Evolutionary conservation across 2,888 invertebrate genomes (phyloP).

Genomic region (Drosophila acutilabella): DNA sequence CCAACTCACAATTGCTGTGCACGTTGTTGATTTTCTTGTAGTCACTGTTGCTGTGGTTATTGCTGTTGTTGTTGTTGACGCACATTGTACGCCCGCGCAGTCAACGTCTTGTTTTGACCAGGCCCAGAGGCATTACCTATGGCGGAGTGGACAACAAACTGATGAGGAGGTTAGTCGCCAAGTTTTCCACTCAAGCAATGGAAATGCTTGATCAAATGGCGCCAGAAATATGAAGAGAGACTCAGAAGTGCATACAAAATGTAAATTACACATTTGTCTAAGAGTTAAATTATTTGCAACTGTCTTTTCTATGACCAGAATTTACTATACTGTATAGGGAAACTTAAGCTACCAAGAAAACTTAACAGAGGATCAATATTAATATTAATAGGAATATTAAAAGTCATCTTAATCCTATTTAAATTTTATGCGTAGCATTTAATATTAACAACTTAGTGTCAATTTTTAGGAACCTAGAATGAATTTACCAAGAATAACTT

Average conservation of each 20-base stretch:
- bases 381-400: too few relatives aligned
- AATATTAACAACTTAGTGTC: too few relatives aligned
- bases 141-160: conserved; percentile 11
- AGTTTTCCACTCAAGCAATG: neutral
- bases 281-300: neutral
- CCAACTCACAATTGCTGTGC: conserved; percentile 50
- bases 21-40: conserved; percentile 27
- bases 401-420: too few relatives aligned
- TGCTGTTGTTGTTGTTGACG: conserved; percentile 19
- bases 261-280: neutral
- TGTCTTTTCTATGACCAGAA: neutral
- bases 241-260: neutral
- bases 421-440: too few relatives aligned
- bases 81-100: conserved; percentile 52
- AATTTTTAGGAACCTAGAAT: too few relatives aligned
- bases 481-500: too few relatives aligned
- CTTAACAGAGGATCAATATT: too few relatives aligned
- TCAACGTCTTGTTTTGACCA: conserved; percentile 33
- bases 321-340: too few relatives aligned
- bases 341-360: too few relatives aligned
- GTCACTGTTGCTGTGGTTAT: conserved; percentile 20
- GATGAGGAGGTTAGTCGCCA: conserved; percentile 24
- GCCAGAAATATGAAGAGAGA: neutral
- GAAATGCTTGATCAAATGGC: neutral
- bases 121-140: conserved; percentile 17